These are phyloP conservation scores for Diglossa cyanea DNA, from an alignment of 2,797 vertebrate genomes.

Conservation along the genomic window DNA sequence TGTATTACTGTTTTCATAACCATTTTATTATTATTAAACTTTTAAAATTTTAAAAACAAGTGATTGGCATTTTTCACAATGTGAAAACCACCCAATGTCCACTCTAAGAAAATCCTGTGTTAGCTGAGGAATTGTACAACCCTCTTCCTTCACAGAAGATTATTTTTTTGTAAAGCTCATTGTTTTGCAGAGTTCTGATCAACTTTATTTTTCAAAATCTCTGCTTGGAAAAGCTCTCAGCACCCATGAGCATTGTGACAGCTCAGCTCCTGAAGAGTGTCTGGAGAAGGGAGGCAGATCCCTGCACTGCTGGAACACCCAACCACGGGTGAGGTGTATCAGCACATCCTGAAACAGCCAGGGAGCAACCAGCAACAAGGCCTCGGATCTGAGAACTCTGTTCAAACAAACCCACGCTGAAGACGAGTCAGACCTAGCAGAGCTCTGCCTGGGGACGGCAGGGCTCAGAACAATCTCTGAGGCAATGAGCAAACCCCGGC, in stretches of 20 bases:
- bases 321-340: neutral
- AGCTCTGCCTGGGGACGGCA: neutral
- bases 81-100: neutral
- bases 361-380: neutral
- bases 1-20: too few relatives aligned
- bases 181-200: neutral
- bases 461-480: neutral
- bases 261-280: neutral
- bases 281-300: neutral
- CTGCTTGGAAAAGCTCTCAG: neutral
- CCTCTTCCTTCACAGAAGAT: neutral
- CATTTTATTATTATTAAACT: too few relatives aligned
- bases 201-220: neutral
- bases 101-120: neutral
- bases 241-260: neutral
- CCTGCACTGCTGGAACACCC: neutral
- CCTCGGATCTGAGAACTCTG: neutral
- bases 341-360: neutral
- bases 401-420: neutral
- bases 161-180: neutral
- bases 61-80: too few relatives aligned
- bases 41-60: too few relatives aligned
- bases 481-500: neutral
- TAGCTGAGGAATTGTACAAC: neutral
- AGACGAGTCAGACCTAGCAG: neutral